These are phyloP conservation scores for Thelaira solivaga DNA, from an alignment of 2,888 invertebrate species.

Conservation along the genomic window DNA sequence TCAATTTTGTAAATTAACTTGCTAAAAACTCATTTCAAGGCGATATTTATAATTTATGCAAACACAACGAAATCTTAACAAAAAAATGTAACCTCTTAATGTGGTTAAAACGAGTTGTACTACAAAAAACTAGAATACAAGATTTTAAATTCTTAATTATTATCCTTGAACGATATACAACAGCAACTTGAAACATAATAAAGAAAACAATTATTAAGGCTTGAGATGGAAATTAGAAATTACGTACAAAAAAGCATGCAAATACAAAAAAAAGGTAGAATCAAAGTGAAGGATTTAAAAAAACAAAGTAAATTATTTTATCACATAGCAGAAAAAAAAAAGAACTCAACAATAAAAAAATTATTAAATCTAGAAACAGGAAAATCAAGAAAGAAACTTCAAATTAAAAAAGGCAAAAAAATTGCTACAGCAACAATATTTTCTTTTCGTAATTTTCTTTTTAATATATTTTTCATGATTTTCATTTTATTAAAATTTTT, in stretches of 20 bases:
- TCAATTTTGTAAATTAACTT: no score
- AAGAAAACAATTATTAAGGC: conserved; percentile 1
- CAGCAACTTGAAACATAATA: neutral
- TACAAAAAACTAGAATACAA: neutral
- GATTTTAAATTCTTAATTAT: conserved; percentile 14
- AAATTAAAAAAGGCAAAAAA: conserved; percentile 26
- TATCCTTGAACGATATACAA: conserved; percentile 4
- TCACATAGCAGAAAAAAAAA: neutral
- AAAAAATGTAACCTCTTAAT: neutral
- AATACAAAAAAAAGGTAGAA: neutral
- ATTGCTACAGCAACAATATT: conserved; percentile 36
- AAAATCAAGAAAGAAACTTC: neutral
- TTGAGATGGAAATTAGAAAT: conserved; percentile 32
- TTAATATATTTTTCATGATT: conserved; percentile 8
- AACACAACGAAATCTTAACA: no score
- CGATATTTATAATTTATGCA: no score
- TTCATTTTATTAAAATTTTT: neutral
- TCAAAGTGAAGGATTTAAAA: conserved; percentile 32
- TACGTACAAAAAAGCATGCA: neutral
- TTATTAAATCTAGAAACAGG: neutral
- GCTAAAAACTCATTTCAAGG: no score
- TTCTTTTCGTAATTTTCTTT: conserved; percentile 12
- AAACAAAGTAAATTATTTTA: conserved; percentile 17
- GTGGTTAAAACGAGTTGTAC: no score
- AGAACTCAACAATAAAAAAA: neutral